Percentiles rank a stretch among this genome's conserved stretches.
Conservation (phyloP, 2,113 vertebrate genomes). For the Lasiurus borealis region DNA sequence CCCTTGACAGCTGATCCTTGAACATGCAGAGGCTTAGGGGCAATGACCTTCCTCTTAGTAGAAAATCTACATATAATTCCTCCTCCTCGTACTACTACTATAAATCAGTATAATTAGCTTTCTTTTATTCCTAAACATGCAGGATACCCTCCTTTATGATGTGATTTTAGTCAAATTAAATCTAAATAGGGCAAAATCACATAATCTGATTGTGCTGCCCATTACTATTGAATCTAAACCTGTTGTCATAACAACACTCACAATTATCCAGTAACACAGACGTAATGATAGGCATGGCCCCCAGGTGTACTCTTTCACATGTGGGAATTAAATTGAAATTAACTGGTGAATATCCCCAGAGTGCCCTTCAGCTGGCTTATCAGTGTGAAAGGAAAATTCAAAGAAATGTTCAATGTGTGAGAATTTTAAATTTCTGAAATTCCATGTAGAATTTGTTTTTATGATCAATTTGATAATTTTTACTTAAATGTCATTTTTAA, state of each 20-base stretch:
- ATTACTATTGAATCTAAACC: not conserved
- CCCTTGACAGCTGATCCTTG: not conserved
- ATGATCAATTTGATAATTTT: not conserved
- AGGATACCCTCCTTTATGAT: not conserved
- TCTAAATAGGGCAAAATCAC: not conserved
- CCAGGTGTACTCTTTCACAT: accelerated
- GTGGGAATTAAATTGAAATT: not conserved
- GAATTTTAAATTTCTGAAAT: not conserved
- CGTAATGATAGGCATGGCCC: not conserved
- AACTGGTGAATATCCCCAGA: not conserved
- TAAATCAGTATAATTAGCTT: not conserved
- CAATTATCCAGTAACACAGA: not conserved
- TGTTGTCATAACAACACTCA: not conserved
- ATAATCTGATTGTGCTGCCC: not conserved
- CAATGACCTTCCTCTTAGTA: too few species aligned
- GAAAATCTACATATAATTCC: not conserved
- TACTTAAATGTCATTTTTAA: not conserved
- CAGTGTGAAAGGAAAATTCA: not conserved
- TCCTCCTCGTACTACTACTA: not conserved
- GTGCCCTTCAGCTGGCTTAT: not conserved
- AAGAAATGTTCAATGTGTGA: not conserved
- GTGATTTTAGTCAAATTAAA: not conserved
- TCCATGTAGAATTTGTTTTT: not conserved
- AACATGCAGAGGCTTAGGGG: not conserved
- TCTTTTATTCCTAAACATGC: not conserved